These are phyloP conservation scores for Drosophila meridionalis DNA, from an alignment of 2,888 invertebrate species.

Conservation along the genomic window DNA sequence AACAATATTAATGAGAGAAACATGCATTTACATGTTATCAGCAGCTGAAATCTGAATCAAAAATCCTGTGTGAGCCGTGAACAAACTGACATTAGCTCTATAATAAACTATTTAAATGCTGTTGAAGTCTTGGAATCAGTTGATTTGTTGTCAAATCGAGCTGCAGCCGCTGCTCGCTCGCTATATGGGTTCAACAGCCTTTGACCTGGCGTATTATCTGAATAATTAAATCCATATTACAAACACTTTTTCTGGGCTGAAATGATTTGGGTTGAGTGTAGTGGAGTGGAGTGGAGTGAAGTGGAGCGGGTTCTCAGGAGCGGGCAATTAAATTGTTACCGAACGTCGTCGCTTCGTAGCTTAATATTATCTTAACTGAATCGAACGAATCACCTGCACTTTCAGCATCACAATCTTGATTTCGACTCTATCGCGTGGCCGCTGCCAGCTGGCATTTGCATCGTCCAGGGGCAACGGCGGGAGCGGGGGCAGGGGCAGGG, in stretches of 20 bases:
- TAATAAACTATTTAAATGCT: background rate
- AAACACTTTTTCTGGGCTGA: background rate
- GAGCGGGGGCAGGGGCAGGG: background rate
- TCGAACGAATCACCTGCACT: constrained; percentile 65
- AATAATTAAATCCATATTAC: constrained; percentile 16
- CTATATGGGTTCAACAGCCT: constrained; percentile 27
- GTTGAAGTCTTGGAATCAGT: no score
- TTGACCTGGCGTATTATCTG: constrained; percentile 1
- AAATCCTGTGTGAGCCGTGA: background rate
- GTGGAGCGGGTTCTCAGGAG: constrained; percentile 22
- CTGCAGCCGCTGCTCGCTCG: background rate
- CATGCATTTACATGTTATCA: background rate
- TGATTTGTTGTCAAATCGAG: background rate
- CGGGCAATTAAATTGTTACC: constrained; percentile 1
- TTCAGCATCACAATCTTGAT: constrained; percentile 75
- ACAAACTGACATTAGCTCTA: background rate
- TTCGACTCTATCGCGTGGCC: constrained; percentile 52
- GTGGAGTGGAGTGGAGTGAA: background rate
- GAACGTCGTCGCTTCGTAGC: constrained; percentile 7
- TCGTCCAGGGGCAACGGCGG: background rate
- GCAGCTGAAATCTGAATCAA: background rate
- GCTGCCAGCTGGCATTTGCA: constrained; percentile 27
- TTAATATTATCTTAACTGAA: constrained; percentile 17
- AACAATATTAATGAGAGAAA: background rate
- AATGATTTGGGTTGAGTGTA: background rate